A percentile compares a stretch with the other conserved stretches of the same genome.
Evolutionary conservation across 1,140 invertebrate species (phyloP).

Genomic region (Rhyzopertha dominica): DNA sequence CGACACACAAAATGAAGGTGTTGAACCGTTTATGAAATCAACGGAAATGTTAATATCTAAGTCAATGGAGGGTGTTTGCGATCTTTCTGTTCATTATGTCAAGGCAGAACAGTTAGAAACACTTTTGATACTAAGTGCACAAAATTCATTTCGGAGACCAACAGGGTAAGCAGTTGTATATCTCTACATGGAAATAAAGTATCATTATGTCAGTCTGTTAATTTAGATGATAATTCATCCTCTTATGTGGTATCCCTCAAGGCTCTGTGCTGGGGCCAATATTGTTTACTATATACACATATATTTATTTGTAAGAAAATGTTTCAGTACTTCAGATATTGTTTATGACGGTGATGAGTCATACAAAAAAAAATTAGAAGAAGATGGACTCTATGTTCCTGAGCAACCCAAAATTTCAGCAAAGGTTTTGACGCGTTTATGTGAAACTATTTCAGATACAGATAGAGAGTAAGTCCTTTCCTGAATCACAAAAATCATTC

Average conservation of each 20-base stretch:
- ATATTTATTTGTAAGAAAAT: not conserved
- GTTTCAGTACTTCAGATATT: not conserved
- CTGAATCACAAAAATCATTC: constrained; percentile 5
- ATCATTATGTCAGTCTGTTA: not conserved
- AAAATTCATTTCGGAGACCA: constrained; percentile 5
- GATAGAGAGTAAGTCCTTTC: constrained; percentile 18
- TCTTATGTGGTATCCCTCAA: no score
- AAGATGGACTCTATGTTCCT: constrained; percentile 20
- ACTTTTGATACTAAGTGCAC: not conserved
- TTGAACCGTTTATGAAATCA: constrained; percentile 1
- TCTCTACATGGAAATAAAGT: not conserved
- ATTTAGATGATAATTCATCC: constrained; percentile 2
- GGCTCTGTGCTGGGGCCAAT: no score
- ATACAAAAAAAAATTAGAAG: constrained; percentile 10
- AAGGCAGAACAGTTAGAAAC: not conserved
- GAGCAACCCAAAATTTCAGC: constrained; percentile 14
- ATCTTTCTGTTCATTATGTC: not conserved
- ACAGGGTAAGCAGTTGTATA: constrained; percentile 3
- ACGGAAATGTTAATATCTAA: constrained; percentile 5
- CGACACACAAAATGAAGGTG: not conserved
- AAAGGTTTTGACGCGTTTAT: constrained; percentile 12
- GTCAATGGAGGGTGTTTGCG: not conserved
- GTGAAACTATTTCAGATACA: constrained; percentile 13
- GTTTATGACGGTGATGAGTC: not conserved
- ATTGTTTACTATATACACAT: no score